These are phyloP conservation scores for Netelia inedita DNA, from an alignment of 2,888 invertebrate species.

Conservation along the genomic window DNA sequence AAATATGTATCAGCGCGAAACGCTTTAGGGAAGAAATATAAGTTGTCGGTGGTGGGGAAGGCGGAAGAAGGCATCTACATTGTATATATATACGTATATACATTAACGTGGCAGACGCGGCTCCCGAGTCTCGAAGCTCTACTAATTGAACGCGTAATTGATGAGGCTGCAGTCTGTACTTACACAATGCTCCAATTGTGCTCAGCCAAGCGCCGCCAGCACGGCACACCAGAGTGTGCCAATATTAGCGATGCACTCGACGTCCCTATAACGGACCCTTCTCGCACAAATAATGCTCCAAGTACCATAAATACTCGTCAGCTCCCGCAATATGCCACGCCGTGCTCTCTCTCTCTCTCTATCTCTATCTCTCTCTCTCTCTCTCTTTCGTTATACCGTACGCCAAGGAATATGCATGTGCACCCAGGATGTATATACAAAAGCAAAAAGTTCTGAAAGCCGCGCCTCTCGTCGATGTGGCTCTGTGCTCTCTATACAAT, in stretches of 20 bases:
- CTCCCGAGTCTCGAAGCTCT: slow-evolving; percentile 70
- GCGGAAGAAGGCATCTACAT: slow-evolving; percentile 3
- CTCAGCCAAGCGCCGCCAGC: slow-evolving; percentile 79
- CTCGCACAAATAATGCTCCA: slow-evolving; percentile 81
- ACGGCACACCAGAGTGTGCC: slow-evolving; percentile 73
- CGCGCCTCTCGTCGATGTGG: slow-evolving; percentile 48
- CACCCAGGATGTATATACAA: slow-evolving; percentile 15
- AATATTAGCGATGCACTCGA: slow-evolving; percentile 83
- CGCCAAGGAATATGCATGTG: slow-evolving; percentile 65
- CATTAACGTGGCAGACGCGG: slow-evolving; percentile 52
- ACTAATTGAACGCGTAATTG: slow-evolving; percentile 82
- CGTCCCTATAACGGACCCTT: slow-evolving; percentile 79
- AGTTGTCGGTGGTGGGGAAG: slow-evolving; percentile 16
- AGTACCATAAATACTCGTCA: slow-evolving; percentile 82
- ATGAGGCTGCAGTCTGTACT: slow-evolving; percentile 82
- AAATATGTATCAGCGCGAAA: slow-evolving; percentile 41
- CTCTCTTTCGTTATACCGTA: slow-evolving; percentile 69
- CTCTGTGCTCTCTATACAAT: slow-evolving; percentile 12
- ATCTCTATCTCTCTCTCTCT: not conserved
- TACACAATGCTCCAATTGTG: slow-evolving; percentile 83
- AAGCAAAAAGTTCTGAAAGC: slow-evolving; percentile 59
- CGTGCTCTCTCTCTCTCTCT: slow-evolving; percentile 31
- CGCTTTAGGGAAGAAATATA: slow-evolving; percentile 46
- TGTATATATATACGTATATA: slow-evolving; percentile 16
- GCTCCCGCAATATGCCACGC: slow-evolving; percentile 79